These are phyloP conservation scores for Oreochromis spilurus DNA, from an alignment of 2,113 vertebrate species.

Conservation along the genomic window DNA sequence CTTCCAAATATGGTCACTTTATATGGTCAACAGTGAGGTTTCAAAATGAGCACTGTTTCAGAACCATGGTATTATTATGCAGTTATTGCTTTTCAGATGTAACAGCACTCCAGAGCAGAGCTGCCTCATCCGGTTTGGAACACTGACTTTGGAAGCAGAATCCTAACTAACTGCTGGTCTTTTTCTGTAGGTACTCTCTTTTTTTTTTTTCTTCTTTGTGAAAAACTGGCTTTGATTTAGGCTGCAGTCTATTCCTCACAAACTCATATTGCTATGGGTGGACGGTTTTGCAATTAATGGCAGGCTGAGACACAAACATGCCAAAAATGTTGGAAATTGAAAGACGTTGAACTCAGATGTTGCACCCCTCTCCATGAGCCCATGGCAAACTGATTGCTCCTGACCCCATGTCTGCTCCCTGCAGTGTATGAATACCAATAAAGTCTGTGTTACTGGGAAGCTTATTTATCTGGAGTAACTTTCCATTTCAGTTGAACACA, in stretches of 20 bases:
- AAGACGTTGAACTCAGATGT: constrained; percentile 41
- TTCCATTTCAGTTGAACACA: constrained; percentile 28
- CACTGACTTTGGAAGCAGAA: constrained; percentile 23
- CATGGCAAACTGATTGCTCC: constrained; percentile 52
- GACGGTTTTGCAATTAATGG: constrained; percentile 49
- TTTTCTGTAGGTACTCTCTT: background rate
- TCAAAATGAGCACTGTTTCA: background rate
- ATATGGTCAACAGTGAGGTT: fast-evolving
- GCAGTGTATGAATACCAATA: constrained; percentile 65
- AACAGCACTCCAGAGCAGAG: background rate
- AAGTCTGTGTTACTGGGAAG: constrained; percentile 28
- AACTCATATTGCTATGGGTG: constrained; percentile 38
- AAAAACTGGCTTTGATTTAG: constrained; percentile 8
- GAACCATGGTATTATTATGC: background rate
- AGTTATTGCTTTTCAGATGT: constrained; percentile 21
- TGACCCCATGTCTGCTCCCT: constrained; percentile 47
- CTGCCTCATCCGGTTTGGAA: background rate
- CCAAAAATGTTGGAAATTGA: constrained; percentile 37
- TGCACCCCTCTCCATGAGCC: constrained; percentile 27
- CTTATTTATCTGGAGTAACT: constrained; percentile 37
- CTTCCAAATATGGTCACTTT: background rate
- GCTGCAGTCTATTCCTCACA: background rate
- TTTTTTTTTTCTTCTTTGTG: background rate
- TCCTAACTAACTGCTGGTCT: background rate
- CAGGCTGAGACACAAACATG: constrained; percentile 53